Conservation (phyloP, 1,140 invertebrate species). For the Philotrypesis tridentata region DNA sequence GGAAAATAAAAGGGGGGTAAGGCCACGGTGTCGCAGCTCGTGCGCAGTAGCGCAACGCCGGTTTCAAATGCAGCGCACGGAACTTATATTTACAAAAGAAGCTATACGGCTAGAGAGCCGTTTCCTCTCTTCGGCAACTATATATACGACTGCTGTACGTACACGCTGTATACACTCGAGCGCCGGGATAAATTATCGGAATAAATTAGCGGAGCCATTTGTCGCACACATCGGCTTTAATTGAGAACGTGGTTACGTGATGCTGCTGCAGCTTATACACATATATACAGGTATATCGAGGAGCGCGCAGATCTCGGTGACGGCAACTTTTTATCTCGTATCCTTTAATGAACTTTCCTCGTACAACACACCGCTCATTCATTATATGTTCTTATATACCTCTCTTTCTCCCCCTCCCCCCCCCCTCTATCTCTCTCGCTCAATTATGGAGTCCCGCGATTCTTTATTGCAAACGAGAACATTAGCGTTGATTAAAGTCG, state of each 20-base stretch:
- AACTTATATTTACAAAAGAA: constrained; percentile 11
- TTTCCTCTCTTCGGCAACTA: not conserved
- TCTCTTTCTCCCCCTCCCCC: not conserved
- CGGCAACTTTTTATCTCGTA: not conserved
- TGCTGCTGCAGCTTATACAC: not conserved
- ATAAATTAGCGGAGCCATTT: constrained; percentile 11
- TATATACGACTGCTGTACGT: not conserved
- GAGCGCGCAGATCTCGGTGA: not conserved
- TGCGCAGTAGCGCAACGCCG: not conserved
- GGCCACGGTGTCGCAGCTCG: constrained; percentile 1
- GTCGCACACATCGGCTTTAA: not conserved
- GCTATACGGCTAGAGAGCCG: not conserved
- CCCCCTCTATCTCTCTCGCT: not conserved
- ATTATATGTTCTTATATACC: not conserved
- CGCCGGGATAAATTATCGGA: constrained; percentile 14
- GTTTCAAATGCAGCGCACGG: not conserved
- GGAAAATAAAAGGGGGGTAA: constrained; percentile 21
- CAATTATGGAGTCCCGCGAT: not conserved
- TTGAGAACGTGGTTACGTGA: not conserved
- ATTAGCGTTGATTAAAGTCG: constrained; percentile 22
- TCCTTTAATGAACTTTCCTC: not conserved
- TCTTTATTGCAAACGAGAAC: not conserved
- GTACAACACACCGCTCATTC: not conserved
- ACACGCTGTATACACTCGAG: not conserved
- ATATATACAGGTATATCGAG: too few species aligned